Evolutionary conservation across 1,140 invertebrate genomes (phyloP), one percentile per base, ranked within the genome.

Genomic region (Chelonus insularis): DNA sequence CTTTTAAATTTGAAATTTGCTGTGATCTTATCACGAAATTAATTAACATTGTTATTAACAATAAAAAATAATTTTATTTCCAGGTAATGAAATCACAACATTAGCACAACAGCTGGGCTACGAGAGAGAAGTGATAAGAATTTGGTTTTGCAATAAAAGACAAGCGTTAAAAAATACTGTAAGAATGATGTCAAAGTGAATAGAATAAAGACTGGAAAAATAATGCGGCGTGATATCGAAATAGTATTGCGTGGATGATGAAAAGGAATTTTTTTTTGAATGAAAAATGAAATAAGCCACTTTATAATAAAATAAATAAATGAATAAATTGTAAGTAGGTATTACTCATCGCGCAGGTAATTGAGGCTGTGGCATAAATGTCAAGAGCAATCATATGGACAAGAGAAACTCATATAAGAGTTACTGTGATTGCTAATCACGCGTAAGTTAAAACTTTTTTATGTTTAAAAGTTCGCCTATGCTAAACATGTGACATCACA

Each of bases 121-220:
- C 80, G 96, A 98, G 74, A 85, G 96, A 57, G 96, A 98, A 86
- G 96, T 99, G 12, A 97, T 99, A 72, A 85, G 96, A 78, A 98
- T 99, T 81, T 98, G 96, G 96, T 99, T 99, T 81, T 99, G 96
- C 82, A 99, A 99, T 82, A 98, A 98, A 82, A 86, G 96, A 64
- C 96, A 99, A 81, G 95, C 95, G 0, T 82, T 97, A 36, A 98
- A 98, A 79, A 98, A 98, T 79, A 96, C 95, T 7, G 94, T 93
- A 39, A 84, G 91, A 68, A 92, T 92, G 91, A 92, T 93, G 91
- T 91, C 91, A 50, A 93, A 93, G 83, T 57, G 25, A 58, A 75
- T 77, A 21, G 50, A 51, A 67, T 63, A 54, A 51, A 63, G 32
- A 59, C 60, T 47, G 36, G 37, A 34, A 25, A 51, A 25, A 16